Base-by-base conservation (phyloP, 2,797 vertebrate species). In the Molossus alvarezi region DNA sequence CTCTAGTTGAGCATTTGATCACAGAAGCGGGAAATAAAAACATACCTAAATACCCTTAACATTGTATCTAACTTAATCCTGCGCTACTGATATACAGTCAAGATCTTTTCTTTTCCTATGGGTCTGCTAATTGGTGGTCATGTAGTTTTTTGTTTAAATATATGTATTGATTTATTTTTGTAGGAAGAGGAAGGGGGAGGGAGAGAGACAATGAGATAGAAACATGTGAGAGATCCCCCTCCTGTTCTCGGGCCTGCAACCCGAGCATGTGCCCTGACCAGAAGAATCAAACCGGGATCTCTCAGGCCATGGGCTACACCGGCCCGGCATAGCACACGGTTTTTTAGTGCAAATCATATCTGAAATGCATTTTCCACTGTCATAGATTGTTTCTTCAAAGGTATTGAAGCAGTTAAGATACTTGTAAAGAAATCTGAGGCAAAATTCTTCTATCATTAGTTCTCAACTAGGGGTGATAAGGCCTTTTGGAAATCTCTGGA, bases 1-100 rank as follows among this genome's bases (percentile, higher is more conserved):
- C 23, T 75, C 0, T 80, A 18, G 23, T 57, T 77, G 41, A 83
- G 48, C 55, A 71, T 82, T 75, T 71, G 37, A n/a, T 80, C 60
- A 45, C 41, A 94, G 45, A 27, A 76, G 20, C 65, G 80, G 33
- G n/a, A 95, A 88, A 85, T 80, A 73, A 87, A 76, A 87, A 65
- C 51, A 91, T 72, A 23, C 12, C 12, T 64, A 86, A 90, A 15
- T 90, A 51, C 15, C 45, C 89, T 48, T 45, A 55, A 86, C 18
- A 33, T 88, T 88, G 87, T 77, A 67, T 51, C 92, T 90, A 90
- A 80, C 65, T 88, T 91, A 53, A 84, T 83, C 21, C 13, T 72
- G n/a, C 69, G 82, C 45, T 64, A 9, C 37, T 83, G 55, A 53
- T 83, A 65, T 0, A 67, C 9, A 88, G 29, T 62, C 33, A 60